phyloP scores from a whole-genome alignment of 2,888 invertebrate genomes.

The Eledone cirrhosa region DNA sequence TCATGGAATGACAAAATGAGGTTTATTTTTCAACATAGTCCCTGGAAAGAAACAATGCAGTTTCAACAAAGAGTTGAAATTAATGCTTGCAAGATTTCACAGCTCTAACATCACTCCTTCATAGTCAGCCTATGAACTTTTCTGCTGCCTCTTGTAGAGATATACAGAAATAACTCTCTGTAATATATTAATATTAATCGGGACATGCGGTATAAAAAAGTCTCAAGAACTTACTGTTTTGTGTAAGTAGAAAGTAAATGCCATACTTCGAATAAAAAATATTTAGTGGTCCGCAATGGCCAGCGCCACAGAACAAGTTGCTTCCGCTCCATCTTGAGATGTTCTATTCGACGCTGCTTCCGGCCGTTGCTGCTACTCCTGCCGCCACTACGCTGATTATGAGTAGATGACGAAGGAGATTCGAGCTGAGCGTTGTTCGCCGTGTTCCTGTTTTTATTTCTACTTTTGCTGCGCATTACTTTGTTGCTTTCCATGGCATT shows the following conservation, averaged over 20 bases:
- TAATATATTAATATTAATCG: too few relatives aligned
- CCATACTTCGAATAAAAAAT: slow-evolving; percentile 79
- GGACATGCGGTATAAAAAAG: too few relatives aligned
- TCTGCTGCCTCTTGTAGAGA: too few relatives aligned
- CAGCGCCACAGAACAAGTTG: slow-evolving; percentile 81
- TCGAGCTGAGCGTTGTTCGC: slow-evolving; percentile 22
- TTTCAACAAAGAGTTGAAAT: too few relatives aligned
- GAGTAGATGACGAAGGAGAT: slow-evolving; percentile 14
- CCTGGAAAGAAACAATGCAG: too few relatives aligned
- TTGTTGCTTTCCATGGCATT: slow-evolving; percentile 25
- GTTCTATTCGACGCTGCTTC: slow-evolving; percentile 23
- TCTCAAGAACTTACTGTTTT: slow-evolving; percentile 69
- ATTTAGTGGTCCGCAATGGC: slow-evolving; percentile 82
- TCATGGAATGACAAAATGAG: too few relatives aligned
- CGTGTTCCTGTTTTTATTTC: slow-evolving; percentile 23
- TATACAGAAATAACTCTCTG: too few relatives aligned
- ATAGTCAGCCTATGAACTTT: too few relatives aligned
- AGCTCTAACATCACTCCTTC: too few relatives aligned
- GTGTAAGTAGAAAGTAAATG: slow-evolving; percentile 73
- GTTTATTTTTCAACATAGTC: too few relatives aligned
- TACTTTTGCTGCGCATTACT: slow-evolving; percentile 25
- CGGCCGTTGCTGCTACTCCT: slow-evolving; percentile 13
- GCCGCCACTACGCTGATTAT: slow-evolving; percentile 16
- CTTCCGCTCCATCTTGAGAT: slow-evolving; percentile 41
- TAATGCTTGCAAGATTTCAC: too few relatives aligned